Evolutionary conservation across 2,113 vertebrate species (phyloP).

Genomic region (Nothocercus nigrocapillus): DNA sequence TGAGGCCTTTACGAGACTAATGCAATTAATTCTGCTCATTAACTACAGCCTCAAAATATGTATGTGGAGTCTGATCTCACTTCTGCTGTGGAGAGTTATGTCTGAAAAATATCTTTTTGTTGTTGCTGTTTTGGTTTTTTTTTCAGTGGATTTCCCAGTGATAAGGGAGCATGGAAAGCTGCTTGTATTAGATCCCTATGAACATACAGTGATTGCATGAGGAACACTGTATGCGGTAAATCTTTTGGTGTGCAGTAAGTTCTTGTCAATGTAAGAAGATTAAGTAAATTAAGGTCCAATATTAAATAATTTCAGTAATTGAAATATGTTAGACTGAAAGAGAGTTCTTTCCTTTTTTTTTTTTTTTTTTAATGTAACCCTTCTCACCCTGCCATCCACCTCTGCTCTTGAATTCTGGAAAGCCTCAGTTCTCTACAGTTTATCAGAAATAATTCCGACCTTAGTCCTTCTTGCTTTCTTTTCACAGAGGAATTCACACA

Average conservation of each 20-base stretch:
- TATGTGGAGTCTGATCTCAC: constrained; percentile 4
- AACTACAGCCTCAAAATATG: constrained; percentile 34
- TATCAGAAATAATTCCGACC: constrained; percentile 19
- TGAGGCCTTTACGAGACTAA: constrained; percentile 51
- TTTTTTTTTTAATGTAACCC: neutral
- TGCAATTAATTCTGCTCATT: constrained; percentile 65
- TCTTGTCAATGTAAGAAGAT: constrained; percentile 27
- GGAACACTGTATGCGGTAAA: neutral
- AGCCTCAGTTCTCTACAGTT: constrained; percentile 27
- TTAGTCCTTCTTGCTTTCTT: constrained; percentile 35
- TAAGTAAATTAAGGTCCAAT: constrained; percentile 25
- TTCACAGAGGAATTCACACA: constrained; percentile 25
- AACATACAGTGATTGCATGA: neutral
- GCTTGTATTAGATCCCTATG: neutral
- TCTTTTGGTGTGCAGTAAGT: neutral
- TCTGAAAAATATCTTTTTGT: neutral
- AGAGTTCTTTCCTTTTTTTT: neutral
- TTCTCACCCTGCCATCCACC: neutral
- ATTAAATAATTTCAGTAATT: constrained; percentile 15
- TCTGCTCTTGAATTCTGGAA: constrained; percentile 33
- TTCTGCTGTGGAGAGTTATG: neutral
- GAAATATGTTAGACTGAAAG: constrained; percentile 3
- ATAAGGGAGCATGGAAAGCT: neutral
- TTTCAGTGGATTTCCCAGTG: constrained; percentile 13
- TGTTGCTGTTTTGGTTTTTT: neutral